phyloP scores from a whole-genome alignment of 2,888 invertebrate species.

The Drosophila emarginata region DNA sequence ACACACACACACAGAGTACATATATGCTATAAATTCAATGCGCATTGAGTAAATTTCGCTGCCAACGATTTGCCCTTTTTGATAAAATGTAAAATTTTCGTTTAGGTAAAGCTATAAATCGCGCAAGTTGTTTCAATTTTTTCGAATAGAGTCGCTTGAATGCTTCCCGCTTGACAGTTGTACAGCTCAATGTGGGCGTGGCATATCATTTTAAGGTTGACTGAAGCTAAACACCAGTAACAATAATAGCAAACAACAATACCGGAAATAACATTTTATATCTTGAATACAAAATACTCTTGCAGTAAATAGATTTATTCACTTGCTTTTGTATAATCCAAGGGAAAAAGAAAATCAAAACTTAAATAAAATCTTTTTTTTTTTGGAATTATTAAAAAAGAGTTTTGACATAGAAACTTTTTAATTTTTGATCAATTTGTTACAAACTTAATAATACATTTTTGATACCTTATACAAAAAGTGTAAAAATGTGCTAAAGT shows the following conservation, averaged over 20 bases:
- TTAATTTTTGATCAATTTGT: neutral
- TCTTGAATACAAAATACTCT: neutral
- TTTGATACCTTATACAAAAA: neutral
- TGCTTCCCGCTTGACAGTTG: constrained; percentile 56
- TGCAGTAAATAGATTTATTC: neutral
- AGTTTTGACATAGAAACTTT: too few relatives aligned
- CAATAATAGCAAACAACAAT: neutral
- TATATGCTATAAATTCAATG: constrained; percentile 62
- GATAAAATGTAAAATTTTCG: constrained; percentile 55
- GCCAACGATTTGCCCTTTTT: constrained; percentile 45
- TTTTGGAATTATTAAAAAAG: too few relatives aligned
- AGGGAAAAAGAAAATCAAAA: too few relatives aligned
- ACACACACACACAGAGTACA: constrained; percentile 70
- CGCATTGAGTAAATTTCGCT: constrained; percentile 55
- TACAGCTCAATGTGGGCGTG: constrained; percentile 49
- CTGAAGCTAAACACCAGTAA: constrained; percentile 6
- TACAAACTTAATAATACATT: neutral
- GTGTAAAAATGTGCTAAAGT: constrained; percentile 62
- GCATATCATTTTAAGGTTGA: constrained; percentile 65
- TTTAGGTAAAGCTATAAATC: constrained; percentile 68
- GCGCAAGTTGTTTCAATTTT: constrained; percentile 64
- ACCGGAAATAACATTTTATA: neutral
- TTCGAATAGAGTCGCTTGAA: constrained; percentile 58
- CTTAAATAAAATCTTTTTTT: too few relatives aligned
- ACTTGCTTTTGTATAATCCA: too few relatives aligned